Base-by-base conservation (phyloP, 2,797 vertebrate genomes). In the Podarcis siculus region DNA sequence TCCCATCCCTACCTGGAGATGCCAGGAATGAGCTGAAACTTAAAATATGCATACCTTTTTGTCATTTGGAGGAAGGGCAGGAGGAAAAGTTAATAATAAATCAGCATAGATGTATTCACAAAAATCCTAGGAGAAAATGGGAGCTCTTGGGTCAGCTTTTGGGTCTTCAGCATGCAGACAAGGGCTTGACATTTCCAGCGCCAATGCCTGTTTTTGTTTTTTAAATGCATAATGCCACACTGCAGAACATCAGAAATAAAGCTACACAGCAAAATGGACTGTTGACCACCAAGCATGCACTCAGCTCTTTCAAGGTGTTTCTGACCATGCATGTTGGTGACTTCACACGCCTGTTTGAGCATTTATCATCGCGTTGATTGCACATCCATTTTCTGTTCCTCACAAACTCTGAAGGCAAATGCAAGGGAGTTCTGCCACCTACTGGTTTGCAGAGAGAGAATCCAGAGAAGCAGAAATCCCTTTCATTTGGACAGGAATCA, bases 381-480 rank as follows among this genome's bases (percentile, higher is more conserved):
- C 93, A 30, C 85, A 4, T 9, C 5, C 23, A 39, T 5, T 13
- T 58, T 58, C 35, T 39, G 21, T 37, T 89, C 64, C 39, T 42
- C 0, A 9, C n/a, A 72, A 55, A 0, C 8, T 67, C 21, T 76
- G 37, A 3, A n/a, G 30, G 30, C 30, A 78, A 96, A 15, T 19
- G 85, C 49, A 88, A 87, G 93, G 0, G 75, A 35, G 91, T 89
- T 83, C 86, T 92, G 97, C 96, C 97, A 97, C 86, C 97, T 96
- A 93, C 95, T 83, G 97, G 96, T 21, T 0, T 0, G 1, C 0
- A 4, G 55, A 12, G 61, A 17, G 1, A 8, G 6, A 35, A 66
- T 1, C 39, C 78, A 32, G 37, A 61, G 32, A 82, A 32, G 9
- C 2, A 1, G 1, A 1, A 42, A 55, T 73, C 0, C 2, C 8